A percentile compares a stretch with the other conserved stretches of the same genome.
phyloP scores from a whole-genome alignment of 2,113 vertebrate genomes.

The Gambusia affinis region DNA sequence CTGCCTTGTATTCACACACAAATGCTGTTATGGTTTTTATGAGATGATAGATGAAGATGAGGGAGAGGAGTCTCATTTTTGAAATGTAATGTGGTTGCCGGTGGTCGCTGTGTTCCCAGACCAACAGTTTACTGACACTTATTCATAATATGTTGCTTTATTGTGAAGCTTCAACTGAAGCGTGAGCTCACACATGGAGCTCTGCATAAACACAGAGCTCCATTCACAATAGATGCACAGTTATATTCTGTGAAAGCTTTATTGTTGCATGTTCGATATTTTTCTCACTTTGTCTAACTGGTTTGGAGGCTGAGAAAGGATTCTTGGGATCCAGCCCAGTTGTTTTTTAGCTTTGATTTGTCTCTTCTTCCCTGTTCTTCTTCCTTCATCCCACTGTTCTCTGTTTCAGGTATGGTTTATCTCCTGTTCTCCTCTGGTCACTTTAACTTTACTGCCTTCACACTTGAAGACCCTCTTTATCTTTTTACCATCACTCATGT shows the following conservation, averaged over 20 bases:
- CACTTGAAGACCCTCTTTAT: constrained; percentile 24
- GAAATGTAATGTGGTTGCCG: constrained; percentile 48
- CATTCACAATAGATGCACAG: background rate
- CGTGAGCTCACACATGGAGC: constrained; percentile 36
- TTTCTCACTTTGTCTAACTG: constrained; percentile 35
- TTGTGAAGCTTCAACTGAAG: constrained; percentile 37
- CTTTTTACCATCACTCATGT: constrained; percentile 17
- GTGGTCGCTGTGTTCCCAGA: constrained; percentile 60
- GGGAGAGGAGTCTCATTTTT: constrained; percentile 55
- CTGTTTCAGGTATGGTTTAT: constrained; percentile 28
- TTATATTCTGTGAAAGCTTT: constrained; percentile 1
- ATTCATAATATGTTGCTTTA: constrained; percentile 63
- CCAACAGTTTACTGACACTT: constrained; percentile 68
- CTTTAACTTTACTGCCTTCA: constrained; percentile 1
- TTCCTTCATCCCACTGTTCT: constrained; percentile 17
- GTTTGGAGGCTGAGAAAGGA: constrained; percentile 58
- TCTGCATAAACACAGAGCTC: background rate
- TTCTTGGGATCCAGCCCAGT: constrained; percentile 51
- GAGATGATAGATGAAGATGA: constrained; percentile 54
- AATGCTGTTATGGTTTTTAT: constrained; percentile 44
- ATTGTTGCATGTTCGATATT: constrained; percentile 18
- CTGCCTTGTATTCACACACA: constrained; percentile 11
- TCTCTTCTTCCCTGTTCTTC: constrained; percentile 30
- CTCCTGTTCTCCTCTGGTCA: constrained; percentile 21
- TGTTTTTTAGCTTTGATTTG: constrained; percentile 53